phyloP scores from a whole-genome alignment of 2,888 invertebrate species.

The Prionchulus punctatus region DNA sequence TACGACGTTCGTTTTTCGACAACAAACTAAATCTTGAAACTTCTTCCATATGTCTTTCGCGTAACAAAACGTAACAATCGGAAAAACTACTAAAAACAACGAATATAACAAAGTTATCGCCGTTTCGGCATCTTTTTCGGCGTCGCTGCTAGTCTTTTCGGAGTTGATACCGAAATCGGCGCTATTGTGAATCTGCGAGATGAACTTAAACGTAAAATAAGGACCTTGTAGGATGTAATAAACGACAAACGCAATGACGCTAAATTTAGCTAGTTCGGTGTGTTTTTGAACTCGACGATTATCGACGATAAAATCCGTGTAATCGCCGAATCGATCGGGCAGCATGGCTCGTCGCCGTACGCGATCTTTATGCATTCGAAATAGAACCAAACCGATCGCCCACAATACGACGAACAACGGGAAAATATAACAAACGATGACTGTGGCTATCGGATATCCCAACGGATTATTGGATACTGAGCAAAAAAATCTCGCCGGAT shows the following conservation, averaged over 20 bases:
- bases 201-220: slow-evolving; percentile 10
- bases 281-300: slow-evolving; percentile 9
- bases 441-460: slow-evolving; percentile 17
- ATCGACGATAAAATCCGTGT: slow-evolving; percentile 10
- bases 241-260: slow-evolving; percentile 7
- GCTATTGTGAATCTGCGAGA: slow-evolving; percentile 9
- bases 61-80: slow-evolving; percentile 18
- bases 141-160: not conserved
- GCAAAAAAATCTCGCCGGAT: slow-evolving; percentile 19
- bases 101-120: slow-evolving; percentile 23
- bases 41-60: slow-evolving; percentile 22
- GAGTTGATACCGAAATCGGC: not conserved
- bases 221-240: slow-evolving; percentile 13
- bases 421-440: slow-evolving; percentile 17
- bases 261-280: slow-evolving; percentile 11
- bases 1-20: slow-evolving; percentile 17
- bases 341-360: slow-evolving; percentile 15
- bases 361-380: slow-evolving; percentile 14
- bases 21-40: slow-evolving; percentile 17
- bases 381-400: slow-evolving; percentile 13
- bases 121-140: slow-evolving; percentile 17
- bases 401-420: slow-evolving; percentile 16
- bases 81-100: slow-evolving; percentile 18
- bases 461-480: slow-evolving; percentile 15
- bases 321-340: slow-evolving; percentile 14